Conservation (phyloP, 2,888 invertebrate genomes). For the Zygaena filipendulae region DNA sequence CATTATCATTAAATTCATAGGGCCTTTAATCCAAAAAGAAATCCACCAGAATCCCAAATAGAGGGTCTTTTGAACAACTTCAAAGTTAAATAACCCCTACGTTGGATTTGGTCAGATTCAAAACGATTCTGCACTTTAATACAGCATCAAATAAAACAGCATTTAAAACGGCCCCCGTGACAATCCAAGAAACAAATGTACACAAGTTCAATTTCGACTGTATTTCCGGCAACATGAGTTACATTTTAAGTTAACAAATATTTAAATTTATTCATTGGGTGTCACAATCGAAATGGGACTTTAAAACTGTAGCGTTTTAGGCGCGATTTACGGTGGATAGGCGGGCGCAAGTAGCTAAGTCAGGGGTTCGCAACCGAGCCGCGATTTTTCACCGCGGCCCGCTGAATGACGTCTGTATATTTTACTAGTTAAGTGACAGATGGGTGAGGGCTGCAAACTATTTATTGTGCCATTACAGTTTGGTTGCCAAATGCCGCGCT, state of each 20-base stretch:
- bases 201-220: slow-evolving; percentile 64
- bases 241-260: slow-evolving; percentile 69
- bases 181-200: slow-evolving; percentile 55
- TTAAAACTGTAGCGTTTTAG: slow-evolving; percentile 20
- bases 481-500: slow-evolving; percentile 47
- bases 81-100: slow-evolving; percentile 63
- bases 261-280: slow-evolving; percentile 57
- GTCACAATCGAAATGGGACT: slow-evolving; percentile 32
- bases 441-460: slow-evolving; percentile 62
- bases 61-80: slow-evolving; percentile 65
- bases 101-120: slow-evolving; percentile 15
- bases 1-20: slow-evolving; percentile 67
- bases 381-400: slow-evolving; percentile 59
- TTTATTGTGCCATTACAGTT: slow-evolving; percentile 62
- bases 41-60: slow-evolving; percentile 62
- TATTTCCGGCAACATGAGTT: slow-evolving; percentile 67
- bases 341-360: slow-evolving; percentile 12
- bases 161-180: slow-evolving; percentile 21
- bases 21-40: slow-evolving; percentile 66
- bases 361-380: slow-evolving; percentile 45
- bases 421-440: slow-evolving; percentile 67
- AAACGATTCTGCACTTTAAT: slow-evolving; percentile 27
- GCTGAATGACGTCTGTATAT: slow-evolving; percentile 64
- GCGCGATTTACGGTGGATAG: slow-evolving; percentile 12
- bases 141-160: slow-evolving; percentile 23